Base-by-base conservation (phyloP, 2,797 vertebrate genomes). In the Serranus cabrilla region DNA sequence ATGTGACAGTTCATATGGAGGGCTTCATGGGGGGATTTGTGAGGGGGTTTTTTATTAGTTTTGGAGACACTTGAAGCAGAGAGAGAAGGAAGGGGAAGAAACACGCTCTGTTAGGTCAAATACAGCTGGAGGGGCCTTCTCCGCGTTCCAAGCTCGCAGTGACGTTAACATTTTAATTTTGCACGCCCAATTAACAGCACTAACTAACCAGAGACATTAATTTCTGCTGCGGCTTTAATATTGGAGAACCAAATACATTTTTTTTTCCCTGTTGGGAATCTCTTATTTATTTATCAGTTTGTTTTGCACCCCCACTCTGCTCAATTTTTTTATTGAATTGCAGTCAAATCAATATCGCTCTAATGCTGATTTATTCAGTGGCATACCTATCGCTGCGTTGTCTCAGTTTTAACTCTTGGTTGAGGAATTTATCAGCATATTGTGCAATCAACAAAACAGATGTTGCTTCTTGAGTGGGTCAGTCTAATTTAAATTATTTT, bases 1-100 rank as follows among this genome's bases (percentile, higher is more conserved):
- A 98, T 98, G 96, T 96, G 96, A 97, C 96, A 94, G 96, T 96
- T 97, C 93, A 90, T 95, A 92, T 94, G 94, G 95, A 83, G 86
- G 91, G 95, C 93, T 95, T 96, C 93, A 85, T 86, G 94, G 88
- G 78, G 87, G 91, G 89, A 92, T 95, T 93, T 92, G 87, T 71
- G 86, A 80, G 86, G 81, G 82, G 20, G 21, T 72, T 86, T 83
- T 92, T 92, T 95, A 95, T 94, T 94, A 91, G 94, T 94, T 94
- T 94, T 93, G 86, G 90, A 92, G 91, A 92, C 91, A 93, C 89
- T 92, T 92, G 89, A 93, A 94, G 90, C 90, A 89, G 81, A 89
- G 83, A 91, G 87, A 85, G 76, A 82, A 80, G 73, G 86, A 86
- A 86, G 61, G 64, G 71, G 72, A 86, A 78, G 80, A 87, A 82